Evolutionary conservation across 2,797 vertebrate genomes (phyloP), one percentile per base, ranked within the genome.

Genomic region (Knipowitschia caucasica): DNA sequence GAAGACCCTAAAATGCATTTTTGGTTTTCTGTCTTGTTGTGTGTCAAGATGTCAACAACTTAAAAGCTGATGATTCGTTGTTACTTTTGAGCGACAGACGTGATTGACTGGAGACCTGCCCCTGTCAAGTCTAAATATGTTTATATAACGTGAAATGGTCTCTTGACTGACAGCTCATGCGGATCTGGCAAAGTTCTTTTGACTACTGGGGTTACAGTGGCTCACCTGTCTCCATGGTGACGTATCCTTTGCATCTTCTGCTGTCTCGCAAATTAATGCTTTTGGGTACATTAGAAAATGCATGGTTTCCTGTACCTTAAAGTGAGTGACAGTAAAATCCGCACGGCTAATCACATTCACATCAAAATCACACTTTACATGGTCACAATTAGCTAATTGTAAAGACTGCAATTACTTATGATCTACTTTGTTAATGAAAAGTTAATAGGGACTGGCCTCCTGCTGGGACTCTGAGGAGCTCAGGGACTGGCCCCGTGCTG

Each of bases 151-250:
- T 29, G 44, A 30, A 46, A 30, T 46, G 7, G n/a, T 12, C 21
- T 33, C 18, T 29, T 46, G 26, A 46, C 44, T 29, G 44, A 15
- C 44, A 46, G 44, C 44, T 46, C 26, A 46, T 26, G 24, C 15
- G 25, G n/a, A 44, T 27, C 21, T 44, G 42, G 42, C n/a, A 15
- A 15, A 27, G 42, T 44, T 15, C 42, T 44, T 44, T 15, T 3
- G 4, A 9, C 42, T 15, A 6, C 12, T 43, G 21, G 40, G 21
- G 7, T 25, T n/a, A 8, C 12, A 25, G 23, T 25, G 40, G n/a
- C 21, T n/a, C 40, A 43, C 21, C 23, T 43, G 40, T 2, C 3
- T 24, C 12, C 40, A n/a, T n/a, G n/a, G 7, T 23, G 38, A 3
- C 6, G 5, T 39, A 35, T 24, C 11, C n/a, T n/a, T n/a, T 12